Evolutionary conservation across 2,888 invertebrate genomes (phyloP).

Genomic region (Lycaena phlaeas): DNA sequence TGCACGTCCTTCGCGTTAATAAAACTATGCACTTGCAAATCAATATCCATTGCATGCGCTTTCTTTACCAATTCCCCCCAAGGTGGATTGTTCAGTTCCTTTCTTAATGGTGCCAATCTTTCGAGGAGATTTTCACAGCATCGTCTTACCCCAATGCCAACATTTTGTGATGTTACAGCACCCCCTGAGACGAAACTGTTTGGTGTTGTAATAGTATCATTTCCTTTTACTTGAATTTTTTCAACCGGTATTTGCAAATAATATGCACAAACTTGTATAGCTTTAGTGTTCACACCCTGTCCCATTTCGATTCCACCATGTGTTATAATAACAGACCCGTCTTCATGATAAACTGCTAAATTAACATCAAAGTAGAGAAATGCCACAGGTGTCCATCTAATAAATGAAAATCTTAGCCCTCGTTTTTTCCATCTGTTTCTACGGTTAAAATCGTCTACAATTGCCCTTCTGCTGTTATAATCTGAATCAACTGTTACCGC

Average conservation of each 20-base stretch:
- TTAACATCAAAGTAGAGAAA: constrained; percentile 43
- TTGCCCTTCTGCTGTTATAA: constrained; percentile 55
- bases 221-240: constrained; percentile 76
- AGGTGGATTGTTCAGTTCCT: constrained; percentile 39
- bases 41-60: constrained; percentile 34
- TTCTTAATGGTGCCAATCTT: constrained; percentile 49
- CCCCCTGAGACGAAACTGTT: constrained; percentile 78
- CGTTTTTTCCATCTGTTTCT: constrained; percentile 82
- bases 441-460: constrained; percentile 69
- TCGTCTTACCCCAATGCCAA: constrained; percentile 62
- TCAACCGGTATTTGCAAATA: constrained; percentile 75
- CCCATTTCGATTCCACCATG: constrained; percentile 80
- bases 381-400: constrained; percentile 67
- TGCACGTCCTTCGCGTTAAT: constrained; percentile 21
- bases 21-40: constrained; percentile 33
- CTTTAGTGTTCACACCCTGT: constrained; percentile 82
- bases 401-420: constrained; percentile 74
- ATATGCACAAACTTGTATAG: constrained; percentile 77
- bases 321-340: constrained; percentile 76
- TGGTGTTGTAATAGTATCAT: constrained; percentile 72
- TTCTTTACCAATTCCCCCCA: constrained; percentile 61
- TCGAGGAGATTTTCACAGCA: constrained; percentile 55
- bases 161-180: constrained; percentile 77
- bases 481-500: constrained; percentile 64
- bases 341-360: constrained; percentile 75